Percentiles rank a stretch among this genome's conserved stretches.
phyloP scores from a whole-genome alignment of 2,888 invertebrate species.

The Balanococcus diminutus region DNA sequence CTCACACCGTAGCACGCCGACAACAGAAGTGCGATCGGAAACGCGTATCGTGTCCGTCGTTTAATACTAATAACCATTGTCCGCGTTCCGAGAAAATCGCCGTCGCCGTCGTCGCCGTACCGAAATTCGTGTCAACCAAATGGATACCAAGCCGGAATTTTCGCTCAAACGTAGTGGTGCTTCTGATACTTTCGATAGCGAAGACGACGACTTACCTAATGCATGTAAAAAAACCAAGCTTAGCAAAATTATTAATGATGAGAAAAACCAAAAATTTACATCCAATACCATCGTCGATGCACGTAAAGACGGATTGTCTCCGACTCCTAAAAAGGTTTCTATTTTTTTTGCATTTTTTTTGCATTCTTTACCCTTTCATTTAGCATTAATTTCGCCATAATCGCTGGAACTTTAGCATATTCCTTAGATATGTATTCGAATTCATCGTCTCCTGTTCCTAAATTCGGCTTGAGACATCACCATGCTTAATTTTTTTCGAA shows the following conservation, averaged over 20 bases:
- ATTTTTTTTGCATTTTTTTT: neutral
- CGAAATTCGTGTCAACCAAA: slow-evolving; percentile 30
- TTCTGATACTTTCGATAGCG: slow-evolving; percentile 24
- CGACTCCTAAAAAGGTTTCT: slow-evolving; percentile 33
- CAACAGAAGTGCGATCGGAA: slow-evolving; percentile 51
- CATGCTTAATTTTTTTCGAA: neutral
- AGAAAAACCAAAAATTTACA: slow-evolving; percentile 13
- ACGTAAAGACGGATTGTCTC: slow-evolving; percentile 26
- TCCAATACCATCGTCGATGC: neutral
- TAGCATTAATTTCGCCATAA: neutral
- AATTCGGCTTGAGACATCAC: neutral
- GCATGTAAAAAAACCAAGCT: slow-evolving; percentile 23
- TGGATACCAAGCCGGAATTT: slow-evolving; percentile 10
- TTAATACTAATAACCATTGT: slow-evolving; percentile 41
- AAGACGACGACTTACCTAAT: neutral
- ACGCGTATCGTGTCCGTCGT: slow-evolving; percentile 52
- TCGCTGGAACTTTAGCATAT: neutral
- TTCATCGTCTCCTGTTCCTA: neutral
- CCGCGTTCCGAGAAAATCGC: slow-evolving; percentile 9
- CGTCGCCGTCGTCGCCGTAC: no score
- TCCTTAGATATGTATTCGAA: neutral
- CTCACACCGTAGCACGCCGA: slow-evolving; percentile 48
- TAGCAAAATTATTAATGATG: slow-evolving; percentile 20
- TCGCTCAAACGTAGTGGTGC: slow-evolving; percentile 2
- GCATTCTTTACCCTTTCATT: neutral